A percentile compares a stretch with the other conserved stretches of the same genome.
These are phyloP conservation scores for Argyra leucocephala DNA, from an alignment of 2,888 invertebrate genomes.

Conservation along the genomic window DNA sequence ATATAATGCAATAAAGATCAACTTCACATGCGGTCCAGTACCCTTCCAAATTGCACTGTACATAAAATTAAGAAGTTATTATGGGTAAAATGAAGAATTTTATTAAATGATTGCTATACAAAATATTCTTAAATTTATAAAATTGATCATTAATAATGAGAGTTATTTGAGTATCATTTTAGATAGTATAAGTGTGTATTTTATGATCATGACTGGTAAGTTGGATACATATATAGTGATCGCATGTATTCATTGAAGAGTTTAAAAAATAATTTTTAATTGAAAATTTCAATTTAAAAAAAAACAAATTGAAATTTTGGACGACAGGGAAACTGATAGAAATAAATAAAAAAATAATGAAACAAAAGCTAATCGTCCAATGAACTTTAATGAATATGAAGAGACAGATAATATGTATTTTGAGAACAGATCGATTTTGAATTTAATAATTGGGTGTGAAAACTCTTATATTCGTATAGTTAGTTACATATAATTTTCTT, in stretches of 20 bases:
- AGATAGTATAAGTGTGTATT: too few species aligned
- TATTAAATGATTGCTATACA: not conserved
- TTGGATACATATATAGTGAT: too few species aligned
- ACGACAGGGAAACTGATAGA: too few species aligned
- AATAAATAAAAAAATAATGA: too few species aligned
- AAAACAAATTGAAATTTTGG: too few species aligned
- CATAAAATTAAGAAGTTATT: not conserved
- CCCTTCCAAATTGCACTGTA: not conserved
- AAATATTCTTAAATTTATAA: not conserved
- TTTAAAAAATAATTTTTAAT: too few species aligned
- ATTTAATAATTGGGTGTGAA: not conserved
- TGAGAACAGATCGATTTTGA: not conserved
- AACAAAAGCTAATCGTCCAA: not conserved
- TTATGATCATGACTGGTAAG: too few species aligned
- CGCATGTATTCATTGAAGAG: too few species aligned
- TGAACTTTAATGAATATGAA: not conserved
- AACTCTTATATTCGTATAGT: too few species aligned
- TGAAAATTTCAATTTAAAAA: too few species aligned
- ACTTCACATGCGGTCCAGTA: not conserved
- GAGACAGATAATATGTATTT: not conserved
- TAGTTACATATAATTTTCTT: too few species aligned
- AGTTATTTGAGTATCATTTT: not conserved
- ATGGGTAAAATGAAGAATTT: not conserved
- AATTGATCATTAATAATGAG: not conserved
- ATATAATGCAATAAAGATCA: not conserved